A percentile compares a stretch with the other conserved stretches of the same genome.
Conservation (phyloP, 2,113 vertebrate genomes). For the Proterorhinus semilunaris region DNA sequence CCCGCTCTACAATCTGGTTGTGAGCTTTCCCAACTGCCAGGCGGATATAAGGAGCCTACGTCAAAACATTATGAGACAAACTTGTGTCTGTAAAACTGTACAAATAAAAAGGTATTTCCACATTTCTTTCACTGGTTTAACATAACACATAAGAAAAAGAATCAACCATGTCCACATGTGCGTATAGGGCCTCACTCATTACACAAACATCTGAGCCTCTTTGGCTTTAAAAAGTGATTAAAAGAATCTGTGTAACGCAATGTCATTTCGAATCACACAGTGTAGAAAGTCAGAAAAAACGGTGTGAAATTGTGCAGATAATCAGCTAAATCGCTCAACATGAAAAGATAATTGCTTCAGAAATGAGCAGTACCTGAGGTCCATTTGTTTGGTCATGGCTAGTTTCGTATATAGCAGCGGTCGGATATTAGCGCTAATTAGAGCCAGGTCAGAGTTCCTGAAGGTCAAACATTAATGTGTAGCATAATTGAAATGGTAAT, state of each 20-base stretch:
- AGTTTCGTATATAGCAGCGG: constrained; percentile 97
- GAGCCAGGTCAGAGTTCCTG: constrained; percentile 99
- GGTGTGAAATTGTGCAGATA: constrained; percentile 99
- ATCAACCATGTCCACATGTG: background rate
- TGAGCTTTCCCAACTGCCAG: too few species aligned
- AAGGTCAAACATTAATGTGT: constrained; percentile 98
- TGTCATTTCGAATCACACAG: constrained; percentile 84
- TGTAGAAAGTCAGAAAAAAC: constrained; percentile 71
- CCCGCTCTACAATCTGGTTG: too few species aligned
- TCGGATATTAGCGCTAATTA: constrained; percentile 99
- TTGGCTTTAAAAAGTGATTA: constrained; percentile 86
- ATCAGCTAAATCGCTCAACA: constrained; percentile 99
- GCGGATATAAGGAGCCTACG: too few species aligned
- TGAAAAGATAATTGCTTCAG: constrained; percentile 99
- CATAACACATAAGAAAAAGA: background rate
- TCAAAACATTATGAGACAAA: too few species aligned
- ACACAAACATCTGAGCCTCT: constrained; percentile 27
- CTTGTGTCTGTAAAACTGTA: too few species aligned
- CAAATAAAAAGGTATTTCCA: background rate
- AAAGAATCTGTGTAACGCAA: constrained; percentile 72
- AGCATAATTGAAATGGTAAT: constrained; percentile 99
- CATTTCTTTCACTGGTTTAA: background rate
- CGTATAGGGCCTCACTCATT: constrained; percentile 27
- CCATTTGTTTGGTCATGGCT: constrained; percentile 99
- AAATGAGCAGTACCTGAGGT: constrained; percentile 99